These are phyloP conservation scores for Doryteuthis pealeii DNA, from an alignment of 1,140 invertebrate genomes.

Conservation along the genomic window DNA sequence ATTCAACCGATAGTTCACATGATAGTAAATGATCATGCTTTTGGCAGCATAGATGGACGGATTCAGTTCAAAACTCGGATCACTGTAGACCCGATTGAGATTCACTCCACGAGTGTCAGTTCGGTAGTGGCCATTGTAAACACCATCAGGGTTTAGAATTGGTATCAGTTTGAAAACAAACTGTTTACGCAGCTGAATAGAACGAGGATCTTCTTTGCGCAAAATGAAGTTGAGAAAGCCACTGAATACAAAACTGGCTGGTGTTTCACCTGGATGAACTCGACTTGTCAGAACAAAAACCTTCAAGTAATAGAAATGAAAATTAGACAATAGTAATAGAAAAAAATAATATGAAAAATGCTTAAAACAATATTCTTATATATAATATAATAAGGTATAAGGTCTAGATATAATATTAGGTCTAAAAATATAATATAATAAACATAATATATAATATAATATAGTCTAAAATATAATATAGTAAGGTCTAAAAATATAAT, in stretches of 20 bases:
- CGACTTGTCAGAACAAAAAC: constrained; percentile 59
- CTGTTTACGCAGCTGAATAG: constrained; percentile 62
- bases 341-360: neutral
- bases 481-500: too few relatives aligned
- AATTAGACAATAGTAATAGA: neutral
- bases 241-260: constrained; percentile 60
- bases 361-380: too few relatives aligned
- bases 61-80: constrained; percentile 53
- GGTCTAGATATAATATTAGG: too few relatives aligned
- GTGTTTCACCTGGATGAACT: constrained; percentile 62
- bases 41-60: constrained; percentile 62
- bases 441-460: too few relatives aligned
- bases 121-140: constrained; percentile 83
- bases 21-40: constrained; percentile 58
- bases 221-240: constrained; percentile 61
- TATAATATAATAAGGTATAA: too few relatives aligned
- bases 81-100: constrained; percentile 59
- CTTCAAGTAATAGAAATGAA: constrained; percentile 33
- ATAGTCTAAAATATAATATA: too few relatives aligned
- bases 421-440: too few relatives aligned
- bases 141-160: constrained; percentile 91
- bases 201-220: constrained; percentile 55
- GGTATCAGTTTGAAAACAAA: constrained; percentile 94
- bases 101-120: constrained; percentile 75
- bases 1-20: constrained; percentile 43